A percentile compares a stretch with the other conserved stretches of the same genome.
Conservation (phyloP, 2,113 vertebrate genomes). For the Engraulis encrasicolus region DNA sequence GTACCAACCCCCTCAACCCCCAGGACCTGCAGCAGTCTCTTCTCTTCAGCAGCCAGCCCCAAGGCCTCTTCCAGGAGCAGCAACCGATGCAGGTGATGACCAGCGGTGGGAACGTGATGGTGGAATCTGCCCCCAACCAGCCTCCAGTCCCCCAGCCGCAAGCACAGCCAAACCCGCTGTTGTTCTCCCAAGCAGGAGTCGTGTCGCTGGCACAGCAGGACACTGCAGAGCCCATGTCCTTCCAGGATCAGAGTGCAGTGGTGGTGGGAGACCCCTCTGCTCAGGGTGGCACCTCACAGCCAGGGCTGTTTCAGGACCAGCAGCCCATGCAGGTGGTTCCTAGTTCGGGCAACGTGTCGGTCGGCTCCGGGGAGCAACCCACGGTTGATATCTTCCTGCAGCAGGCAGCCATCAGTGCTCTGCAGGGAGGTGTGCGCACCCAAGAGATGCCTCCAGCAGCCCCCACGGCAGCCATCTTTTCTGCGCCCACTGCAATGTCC, state of each 20-base stretch:
- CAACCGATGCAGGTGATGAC: conserved; percentile 86
- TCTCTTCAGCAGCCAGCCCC: conserved; percentile 76
- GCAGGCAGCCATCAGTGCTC: conserved; percentile 87
- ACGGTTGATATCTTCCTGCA: conserved; percentile 90
- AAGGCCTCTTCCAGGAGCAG: conserved; percentile 84
- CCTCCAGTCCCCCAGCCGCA: conserved; percentile 53
- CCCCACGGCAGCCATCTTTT: conserved; percentile 80
- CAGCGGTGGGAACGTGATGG: conserved; percentile 56
- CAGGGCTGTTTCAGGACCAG: conserved; percentile 88
- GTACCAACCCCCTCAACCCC: conserved; percentile 83
- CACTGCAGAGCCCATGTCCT: conserved; percentile 90
- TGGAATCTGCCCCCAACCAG: conserved; percentile 77
- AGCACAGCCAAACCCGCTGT: conserved; percentile 76
- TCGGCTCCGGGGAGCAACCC: conserved; percentile 72
- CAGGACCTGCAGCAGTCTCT: conserved; percentile 83
- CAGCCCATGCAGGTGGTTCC: conserved; percentile 94
- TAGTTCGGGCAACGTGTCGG: conserved; percentile 71
- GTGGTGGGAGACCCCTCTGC: conserved; percentile 74
- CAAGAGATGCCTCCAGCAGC: conserved; percentile 86
- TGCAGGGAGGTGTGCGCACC: conserved; percentile 85
- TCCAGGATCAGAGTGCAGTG: conserved; percentile 88
- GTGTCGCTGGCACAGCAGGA: conserved; percentile 82
- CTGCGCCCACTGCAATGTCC: conserved; percentile 83
- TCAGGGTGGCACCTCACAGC: conserved; percentile 79
- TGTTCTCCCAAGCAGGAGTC: conserved; percentile 79